Evolutionary conservation across 2,113 vertebrate species (phyloP).

Genomic region (Brachypteracias leptosomus): DNA sequence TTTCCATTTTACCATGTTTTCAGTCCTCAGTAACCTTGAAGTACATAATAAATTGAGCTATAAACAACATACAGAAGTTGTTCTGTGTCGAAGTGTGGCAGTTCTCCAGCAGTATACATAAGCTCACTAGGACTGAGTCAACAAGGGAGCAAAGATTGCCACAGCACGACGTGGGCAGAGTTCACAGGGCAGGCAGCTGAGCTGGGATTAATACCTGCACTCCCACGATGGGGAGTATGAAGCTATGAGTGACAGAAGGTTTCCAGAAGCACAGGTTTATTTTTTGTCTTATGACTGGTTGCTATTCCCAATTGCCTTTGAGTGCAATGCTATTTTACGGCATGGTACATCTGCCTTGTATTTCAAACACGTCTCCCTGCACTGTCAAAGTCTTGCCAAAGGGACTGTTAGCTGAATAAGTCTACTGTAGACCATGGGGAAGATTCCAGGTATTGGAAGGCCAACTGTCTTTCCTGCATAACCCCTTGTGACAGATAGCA

Average conservation of each 20-base stretch:
- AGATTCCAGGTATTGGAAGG: not conserved
- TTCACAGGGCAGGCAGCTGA: not conserved
- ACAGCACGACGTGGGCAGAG: accelerated
- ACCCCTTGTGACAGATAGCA: not conserved
- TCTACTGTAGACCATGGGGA: not conserved
- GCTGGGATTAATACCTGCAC: not conserved
- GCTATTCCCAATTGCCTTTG: not conserved
- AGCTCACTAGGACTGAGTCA: not conserved
- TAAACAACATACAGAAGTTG: not conserved
- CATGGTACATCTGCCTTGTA: not conserved
- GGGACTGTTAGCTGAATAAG: not conserved
- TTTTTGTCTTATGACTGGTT: not conserved
- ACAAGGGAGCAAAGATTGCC: not conserved
- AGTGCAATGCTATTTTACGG: not conserved
- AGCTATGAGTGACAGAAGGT: not conserved
- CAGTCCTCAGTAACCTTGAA: not conserved
- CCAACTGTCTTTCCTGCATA: not conserved
- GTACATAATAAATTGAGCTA: not conserved
- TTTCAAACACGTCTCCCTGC: not conserved
- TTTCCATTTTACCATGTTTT: not conserved
- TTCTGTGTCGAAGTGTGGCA: not conserved
- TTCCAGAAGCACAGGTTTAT: not conserved
- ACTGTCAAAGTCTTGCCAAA: not conserved
- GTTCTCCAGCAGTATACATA: not conserved
- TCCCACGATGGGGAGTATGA: accelerated